Evolutionary conservation across 1,140 invertebrate species (phyloP).

Genomic region (Ladona fulva): DNA sequence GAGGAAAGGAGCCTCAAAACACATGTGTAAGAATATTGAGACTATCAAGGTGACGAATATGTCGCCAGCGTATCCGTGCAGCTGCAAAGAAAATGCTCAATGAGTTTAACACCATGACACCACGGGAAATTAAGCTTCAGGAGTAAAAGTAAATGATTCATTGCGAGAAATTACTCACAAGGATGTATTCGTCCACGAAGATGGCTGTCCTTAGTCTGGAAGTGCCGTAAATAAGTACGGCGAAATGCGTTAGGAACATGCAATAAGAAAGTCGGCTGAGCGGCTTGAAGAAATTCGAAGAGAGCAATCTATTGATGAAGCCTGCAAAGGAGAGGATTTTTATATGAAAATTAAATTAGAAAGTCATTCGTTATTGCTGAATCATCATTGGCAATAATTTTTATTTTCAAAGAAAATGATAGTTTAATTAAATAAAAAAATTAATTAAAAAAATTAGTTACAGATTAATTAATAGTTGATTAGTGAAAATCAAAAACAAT

Average conservation of each 20-base stretch:
- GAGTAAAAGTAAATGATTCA: too few species aligned
- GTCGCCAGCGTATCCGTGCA: neutral
- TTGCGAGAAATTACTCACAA: neutral
- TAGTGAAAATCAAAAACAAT: too few species aligned
- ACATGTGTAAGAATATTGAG: neutral
- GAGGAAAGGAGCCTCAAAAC: neutral
- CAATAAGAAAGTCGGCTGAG: constrained; percentile 20
- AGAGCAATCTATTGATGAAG: constrained; percentile 18
- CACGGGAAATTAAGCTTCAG: neutral
- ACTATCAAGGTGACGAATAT: neutral
- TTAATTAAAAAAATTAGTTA: too few species aligned
- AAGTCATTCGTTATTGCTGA: too few species aligned
- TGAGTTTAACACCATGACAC: neutral
- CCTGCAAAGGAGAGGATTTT: constrained; percentile 16
- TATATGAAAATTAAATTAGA: too few species aligned
- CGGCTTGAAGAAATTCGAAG: constrained; percentile 18
- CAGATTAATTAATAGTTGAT: too few species aligned
- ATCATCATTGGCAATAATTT: too few species aligned
- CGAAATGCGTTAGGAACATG: constrained; percentile 21
- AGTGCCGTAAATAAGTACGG: constrained; percentile 13
- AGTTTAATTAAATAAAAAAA: too few species aligned
- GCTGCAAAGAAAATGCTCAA: neutral
- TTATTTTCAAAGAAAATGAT: too few species aligned
- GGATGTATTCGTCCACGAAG: constrained; percentile 6
- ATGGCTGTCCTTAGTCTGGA: constrained; percentile 13